Percentiles rank a stretch among this genome's conserved stretches.
Evolutionary conservation across 2,888 invertebrate species (phyloP).

Genomic region (Limnephilus rhombicus): DNA sequence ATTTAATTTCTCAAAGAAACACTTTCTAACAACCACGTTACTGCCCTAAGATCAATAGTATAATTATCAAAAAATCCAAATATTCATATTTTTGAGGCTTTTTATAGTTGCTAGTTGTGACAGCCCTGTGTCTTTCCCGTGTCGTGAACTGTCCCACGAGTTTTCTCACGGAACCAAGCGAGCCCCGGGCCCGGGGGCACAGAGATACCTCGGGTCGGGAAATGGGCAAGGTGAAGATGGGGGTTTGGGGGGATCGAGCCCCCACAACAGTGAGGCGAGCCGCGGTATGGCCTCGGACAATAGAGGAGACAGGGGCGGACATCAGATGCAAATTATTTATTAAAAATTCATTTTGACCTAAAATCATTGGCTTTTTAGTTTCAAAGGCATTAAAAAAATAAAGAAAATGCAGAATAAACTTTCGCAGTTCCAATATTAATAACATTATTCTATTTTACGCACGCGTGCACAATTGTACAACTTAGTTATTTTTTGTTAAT

Average conservation of each 20-base stretch:
- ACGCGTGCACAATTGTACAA: too few species aligned
- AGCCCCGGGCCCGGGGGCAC: constrained; percentile 21
- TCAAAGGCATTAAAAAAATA: too few species aligned
- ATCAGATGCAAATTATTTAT: not conserved
- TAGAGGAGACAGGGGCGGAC: not conserved
- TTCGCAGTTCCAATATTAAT: too few species aligned
- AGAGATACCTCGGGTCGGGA: not conserved
- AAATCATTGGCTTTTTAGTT: too few species aligned
- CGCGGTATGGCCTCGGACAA: not conserved
- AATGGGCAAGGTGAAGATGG: not conserved
- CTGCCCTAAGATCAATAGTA: too few species aligned
- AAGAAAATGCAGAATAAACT: too few species aligned
- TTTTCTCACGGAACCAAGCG: constrained; percentile 19
- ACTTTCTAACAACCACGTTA: too few species aligned
- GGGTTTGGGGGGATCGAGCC: not conserved
- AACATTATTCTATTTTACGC: too few species aligned
- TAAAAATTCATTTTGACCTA: not conserved
- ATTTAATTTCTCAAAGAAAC: too few species aligned
- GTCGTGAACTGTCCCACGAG: constrained; percentile 14
- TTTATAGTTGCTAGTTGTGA: not conserved
- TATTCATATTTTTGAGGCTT: too few species aligned
- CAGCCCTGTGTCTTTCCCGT: constrained; percentile 4
- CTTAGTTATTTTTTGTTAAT: too few species aligned
- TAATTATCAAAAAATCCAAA: too few species aligned
- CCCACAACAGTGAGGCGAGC: constrained; percentile 4